These are phyloP conservation scores for Gadopsis marmoratus DNA, from an alignment of 2,797 vertebrate genomes.

Conservation along the genomic window DNA sequence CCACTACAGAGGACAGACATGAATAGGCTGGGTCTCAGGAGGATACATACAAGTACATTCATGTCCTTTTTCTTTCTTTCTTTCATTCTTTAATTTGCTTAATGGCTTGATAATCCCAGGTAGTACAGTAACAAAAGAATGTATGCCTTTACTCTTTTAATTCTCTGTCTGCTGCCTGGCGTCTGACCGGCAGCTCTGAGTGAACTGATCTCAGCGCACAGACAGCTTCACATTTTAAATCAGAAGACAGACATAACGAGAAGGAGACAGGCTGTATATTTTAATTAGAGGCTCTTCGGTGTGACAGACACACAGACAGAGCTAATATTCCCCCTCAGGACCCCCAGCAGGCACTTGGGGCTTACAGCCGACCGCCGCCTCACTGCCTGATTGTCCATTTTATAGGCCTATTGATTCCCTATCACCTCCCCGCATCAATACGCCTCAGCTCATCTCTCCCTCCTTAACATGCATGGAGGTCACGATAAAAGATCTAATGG, in stretches of 20 bases:
- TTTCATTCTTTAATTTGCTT: background rate
- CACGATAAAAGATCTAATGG: slow-evolving; percentile 66
- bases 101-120: background rate
- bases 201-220: slow-evolving; percentile 6
- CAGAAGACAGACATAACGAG: slow-evolving; percentile 40
- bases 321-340: slow-evolving; percentile 58
- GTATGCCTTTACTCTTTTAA: background rate
- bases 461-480: slow-evolving; percentile 74
- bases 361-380: slow-evolving; percentile 32
- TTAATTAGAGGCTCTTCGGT: slow-evolving; percentile 62
- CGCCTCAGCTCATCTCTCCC: slow-evolving; percentile 60
- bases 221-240: slow-evolving; percentile 48
- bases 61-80: background rate
- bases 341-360: slow-evolving; percentile 18
- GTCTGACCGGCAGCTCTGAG: background rate
- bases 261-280: slow-evolving; percentile 56
- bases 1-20: too few relatives aligned
- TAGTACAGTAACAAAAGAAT: background rate
- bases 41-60: too few relatives aligned
- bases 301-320: slow-evolving; percentile 41
- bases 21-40: too few relatives aligned
- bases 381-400: slow-evolving; percentile 74
- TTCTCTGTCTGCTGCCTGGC: background rate
- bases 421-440: slow-evolving; percentile 68
- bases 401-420: slow-evolving; percentile 80